Evolutionary conservation across 2,113 vertebrate genomes (phyloP), one percentile per base, ranked within the genome.

Genomic region (Laticauda laticaudata): DNA sequence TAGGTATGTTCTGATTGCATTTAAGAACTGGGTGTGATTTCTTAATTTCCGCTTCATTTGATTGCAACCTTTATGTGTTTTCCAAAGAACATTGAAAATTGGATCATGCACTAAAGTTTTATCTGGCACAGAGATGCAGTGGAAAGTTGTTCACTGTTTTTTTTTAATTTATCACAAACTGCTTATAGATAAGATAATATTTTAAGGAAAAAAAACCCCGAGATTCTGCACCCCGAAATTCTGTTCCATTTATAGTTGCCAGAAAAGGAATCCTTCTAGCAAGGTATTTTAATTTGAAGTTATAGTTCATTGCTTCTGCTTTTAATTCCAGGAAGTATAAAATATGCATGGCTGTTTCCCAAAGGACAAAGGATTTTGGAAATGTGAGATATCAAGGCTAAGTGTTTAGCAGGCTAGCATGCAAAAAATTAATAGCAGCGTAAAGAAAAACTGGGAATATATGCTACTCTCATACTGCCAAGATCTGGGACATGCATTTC

Each of bases 11-110:
- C 81, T 81, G 64, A 91, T 91, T 53, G 43, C 43, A 48, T 48
- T 90, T 45, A 54, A 81, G 51, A 81, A 81, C 51, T 54, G 90
- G n/a, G 64, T 23, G 90, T 91, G 64, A 91, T 91, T 75, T 91
- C 51, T 81, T 34, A 7, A 24, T 55, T 91, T 91, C 64, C n/a
- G 2, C 75, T 91, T 34, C 48, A 54, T 81, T 18, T 53, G n/a
- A n/a, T 91, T 89, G 88, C 39, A 43, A 45, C 55, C 54, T 88
- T 57, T 57, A 12, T 14, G n/a, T 39, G 34, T 81, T 81, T 81
- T 81, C 34, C 7, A 34, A 24, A 57, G 2, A 59, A 5, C 34
- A 34, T 89, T 59, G 24, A 88, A n/a, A 88, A 43, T 57, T 89
- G 88, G 55, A 59, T 59, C n/a, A 89, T 34, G 20, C 34, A 56